phyloP scores from a whole-genome alignment of 1,140 invertebrate genomes.

The Apis dorsata region DNA sequence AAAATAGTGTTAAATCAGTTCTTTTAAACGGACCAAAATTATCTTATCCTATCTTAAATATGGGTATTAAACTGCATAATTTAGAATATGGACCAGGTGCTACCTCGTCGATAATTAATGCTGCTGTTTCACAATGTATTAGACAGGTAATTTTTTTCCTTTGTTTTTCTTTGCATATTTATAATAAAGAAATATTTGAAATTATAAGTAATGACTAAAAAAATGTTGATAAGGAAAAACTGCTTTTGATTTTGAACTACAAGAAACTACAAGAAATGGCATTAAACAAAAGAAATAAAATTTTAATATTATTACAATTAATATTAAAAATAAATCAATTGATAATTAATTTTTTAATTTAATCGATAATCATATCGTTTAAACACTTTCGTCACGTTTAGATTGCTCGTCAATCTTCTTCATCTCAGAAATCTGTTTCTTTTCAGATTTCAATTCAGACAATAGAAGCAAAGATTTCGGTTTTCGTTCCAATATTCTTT shows the following conservation, averaged over 20 bases:
- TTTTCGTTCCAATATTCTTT: constrained; percentile 22
- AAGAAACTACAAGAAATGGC: neutral
- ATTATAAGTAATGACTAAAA: accelerated
- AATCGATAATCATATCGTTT: neutral
- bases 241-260: neutral
- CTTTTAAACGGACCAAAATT: constrained; percentile 87
- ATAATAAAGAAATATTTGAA: neutral
- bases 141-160: constrained; percentile 81
- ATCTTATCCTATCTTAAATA: constrained; percentile 86
- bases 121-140: constrained; percentile 89
- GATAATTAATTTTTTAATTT: neutral
- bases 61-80: constrained; percentile 88
- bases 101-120: constrained; percentile 88
- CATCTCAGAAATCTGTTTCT: neutral
- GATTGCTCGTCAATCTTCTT: neutral
- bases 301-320: neutral
- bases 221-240: neutral
- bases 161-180: neutral
- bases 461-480: constrained; percentile 18
- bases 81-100: constrained; percentile 86
- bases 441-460: neutral
- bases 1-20: constrained; percentile 83
- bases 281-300: neutral
- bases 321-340: neutral
- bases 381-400: neutral